Conservation (phyloP, 2,113 vertebrate species). For the Octodon degus region DNA sequence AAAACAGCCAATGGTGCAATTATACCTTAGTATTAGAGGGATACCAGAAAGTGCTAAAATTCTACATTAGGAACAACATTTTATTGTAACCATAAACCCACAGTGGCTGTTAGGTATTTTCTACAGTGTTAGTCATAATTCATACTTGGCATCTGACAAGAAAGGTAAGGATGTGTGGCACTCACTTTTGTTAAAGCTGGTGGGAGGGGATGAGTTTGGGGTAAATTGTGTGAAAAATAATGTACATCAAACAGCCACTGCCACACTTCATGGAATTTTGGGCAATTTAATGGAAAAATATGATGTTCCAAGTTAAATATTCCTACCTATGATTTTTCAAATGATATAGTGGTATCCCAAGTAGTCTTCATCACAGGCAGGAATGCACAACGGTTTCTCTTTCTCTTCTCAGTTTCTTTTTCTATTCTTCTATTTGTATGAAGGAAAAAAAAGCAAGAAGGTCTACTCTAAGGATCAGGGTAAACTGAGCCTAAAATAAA, state of each 20-base stretch:
- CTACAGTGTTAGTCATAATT: slow-evolving; percentile 78
- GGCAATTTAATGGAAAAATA: slow-evolving; percentile 22
- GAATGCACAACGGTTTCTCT: not conserved
- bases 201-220: not conserved
- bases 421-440: not conserved
- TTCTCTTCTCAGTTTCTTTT: not conserved
- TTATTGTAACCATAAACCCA: slow-evolving; percentile 81
- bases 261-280: not conserved
- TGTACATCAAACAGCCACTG: not conserved
- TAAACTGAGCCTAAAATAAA: not conserved
- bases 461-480: not conserved
- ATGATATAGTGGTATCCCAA: not conserved
- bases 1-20: slow-evolving; percentile 83
- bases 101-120: slow-evolving; percentile 79
- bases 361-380: not conserved
- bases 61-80: slow-evolving; percentile 75
- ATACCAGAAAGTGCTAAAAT: slow-evolving; percentile 78
- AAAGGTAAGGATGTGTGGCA: slow-evolving; percentile 58
- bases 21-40: slow-evolving; percentile 79
- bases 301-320: slow-evolving; percentile 18
- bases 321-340: not conserved
- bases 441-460: not conserved
- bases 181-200: not conserved
- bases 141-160: slow-evolving; percentile 56
- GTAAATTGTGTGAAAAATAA: slow-evolving; percentile 51